Evolutionary conservation across 2,797 vertebrate species (phyloP).

Genomic region (Caiman crocodilus): DNA sequence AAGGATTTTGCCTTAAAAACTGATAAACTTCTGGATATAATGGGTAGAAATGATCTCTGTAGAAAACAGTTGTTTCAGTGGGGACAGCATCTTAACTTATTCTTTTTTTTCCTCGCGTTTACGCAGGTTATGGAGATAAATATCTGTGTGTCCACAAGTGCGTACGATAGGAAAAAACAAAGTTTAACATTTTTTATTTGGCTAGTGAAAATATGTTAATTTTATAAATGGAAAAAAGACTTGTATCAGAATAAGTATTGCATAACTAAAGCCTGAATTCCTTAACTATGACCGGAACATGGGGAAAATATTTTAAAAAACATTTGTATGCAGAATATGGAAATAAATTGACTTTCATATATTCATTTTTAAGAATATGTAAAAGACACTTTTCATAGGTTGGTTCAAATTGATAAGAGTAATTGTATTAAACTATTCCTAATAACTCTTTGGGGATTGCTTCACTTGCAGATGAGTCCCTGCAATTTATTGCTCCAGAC

Average conservation of each 20-base stretch:
- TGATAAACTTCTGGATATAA: neutral
- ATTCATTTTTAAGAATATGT: neutral
- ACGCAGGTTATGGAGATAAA: neutral
- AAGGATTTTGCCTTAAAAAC: neutral
- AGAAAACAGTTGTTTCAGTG: neutral
- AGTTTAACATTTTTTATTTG: neutral
- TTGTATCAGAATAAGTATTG: neutral
- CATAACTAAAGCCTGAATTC: constrained; percentile 7
- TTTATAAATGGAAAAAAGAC: constrained; percentile 25
- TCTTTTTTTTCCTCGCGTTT: constrained; percentile 17
- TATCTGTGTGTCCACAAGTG: neutral
- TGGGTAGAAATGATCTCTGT: neutral
- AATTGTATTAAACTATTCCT: neutral
- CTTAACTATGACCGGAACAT: neutral
- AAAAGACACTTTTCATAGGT: neutral
- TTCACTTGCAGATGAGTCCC: neutral
- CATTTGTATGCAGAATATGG: neutral
- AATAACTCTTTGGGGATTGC: neutral
- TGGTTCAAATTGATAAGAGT: neutral
- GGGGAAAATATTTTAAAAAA: neutral
- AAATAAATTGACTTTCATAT: constrained; percentile 12
- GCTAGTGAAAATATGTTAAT: neutral
- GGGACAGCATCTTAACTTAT: neutral
- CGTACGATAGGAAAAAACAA: neutral
- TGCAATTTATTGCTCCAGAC: constrained; percentile 70